phyloP scores from a whole-genome alignment of 1,140 invertebrate species.

The Dreissena rostriformis region DNA sequence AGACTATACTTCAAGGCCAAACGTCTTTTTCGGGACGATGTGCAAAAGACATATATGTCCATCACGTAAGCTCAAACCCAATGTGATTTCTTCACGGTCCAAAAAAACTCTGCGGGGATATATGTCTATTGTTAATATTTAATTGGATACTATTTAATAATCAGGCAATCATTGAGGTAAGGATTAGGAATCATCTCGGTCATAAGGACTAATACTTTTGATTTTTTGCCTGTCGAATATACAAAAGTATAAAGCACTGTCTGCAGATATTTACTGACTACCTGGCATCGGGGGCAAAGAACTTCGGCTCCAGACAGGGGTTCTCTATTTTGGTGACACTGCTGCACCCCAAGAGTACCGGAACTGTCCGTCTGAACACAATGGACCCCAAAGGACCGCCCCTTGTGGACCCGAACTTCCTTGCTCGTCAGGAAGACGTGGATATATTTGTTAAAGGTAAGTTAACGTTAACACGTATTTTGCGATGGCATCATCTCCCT shows the following conservation, averaged over 20 bases:
- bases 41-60: too few relatives aligned
- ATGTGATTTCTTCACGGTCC: too few relatives aligned
- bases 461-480: neutral
- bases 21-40: too few relatives aligned
- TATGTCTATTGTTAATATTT: too few relatives aligned
- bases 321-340: neutral
- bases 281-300: neutral
- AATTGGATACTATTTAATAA: too few relatives aligned
- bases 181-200: too few relatives aligned
- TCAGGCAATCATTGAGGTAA: too few relatives aligned
- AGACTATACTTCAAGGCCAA: too few relatives aligned
- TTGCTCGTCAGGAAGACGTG: conserved; percentile 5
- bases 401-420: conserved; percentile 10
- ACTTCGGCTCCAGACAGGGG: neutral
- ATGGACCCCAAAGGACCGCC: conserved; percentile 21
- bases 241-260: neutral
- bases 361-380: conserved; percentile 8
- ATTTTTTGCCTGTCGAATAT: too few relatives aligned
- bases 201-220: too few relatives aligned
- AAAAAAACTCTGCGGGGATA: too few relatives aligned
- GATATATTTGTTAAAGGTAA: conserved; percentile 21
- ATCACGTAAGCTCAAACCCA: too few relatives aligned
- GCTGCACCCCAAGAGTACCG: conserved; percentile 14
- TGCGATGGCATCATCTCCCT: neutral
- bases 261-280: conserved; percentile 3